Percentiles rank a stretch among this genome's conserved stretches.
phyloP scores from a whole-genome alignment of 2,797 vertebrate species.

The Hypotaenidia okinawae region DNA sequence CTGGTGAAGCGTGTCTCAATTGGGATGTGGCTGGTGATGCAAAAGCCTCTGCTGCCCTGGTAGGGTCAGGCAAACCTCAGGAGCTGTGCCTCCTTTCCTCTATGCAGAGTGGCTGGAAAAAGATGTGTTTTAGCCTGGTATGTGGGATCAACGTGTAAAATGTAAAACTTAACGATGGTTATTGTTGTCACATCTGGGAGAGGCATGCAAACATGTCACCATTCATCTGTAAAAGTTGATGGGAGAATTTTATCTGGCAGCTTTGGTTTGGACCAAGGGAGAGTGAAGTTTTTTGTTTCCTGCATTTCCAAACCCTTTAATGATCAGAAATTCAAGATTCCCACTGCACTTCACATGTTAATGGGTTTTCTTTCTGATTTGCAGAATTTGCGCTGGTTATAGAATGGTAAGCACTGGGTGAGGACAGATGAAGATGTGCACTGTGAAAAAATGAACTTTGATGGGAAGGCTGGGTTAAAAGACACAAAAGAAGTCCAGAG shows the following conservation, averaged over 20 bases:
- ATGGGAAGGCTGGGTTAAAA: background rate
- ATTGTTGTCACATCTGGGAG: fast-evolving
- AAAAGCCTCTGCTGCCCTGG: background rate
- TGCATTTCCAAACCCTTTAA: background rate
- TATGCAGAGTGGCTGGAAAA: fast-evolving
- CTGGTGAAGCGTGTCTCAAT: fast-evolving
- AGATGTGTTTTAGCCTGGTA: background rate
- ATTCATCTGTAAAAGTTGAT: fast-evolving
- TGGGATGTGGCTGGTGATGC: fast-evolving
- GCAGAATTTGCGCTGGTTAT: constrained; percentile 15
- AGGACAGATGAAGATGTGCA: background rate
- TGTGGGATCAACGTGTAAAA: fast-evolving
- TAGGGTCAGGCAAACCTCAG: fast-evolving
- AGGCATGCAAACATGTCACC: too few species aligned
- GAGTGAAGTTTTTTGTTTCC: background rate
- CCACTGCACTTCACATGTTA: background rate
- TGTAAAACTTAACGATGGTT: fast-evolving
- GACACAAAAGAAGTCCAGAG: background rate
- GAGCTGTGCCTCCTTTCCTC: background rate
- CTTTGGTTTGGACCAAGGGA: background rate
- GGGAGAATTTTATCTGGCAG: background rate
- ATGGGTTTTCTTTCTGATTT: constrained; percentile 21
- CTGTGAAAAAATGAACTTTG: background rate
- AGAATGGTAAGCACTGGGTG: background rate
- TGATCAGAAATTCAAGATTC: constrained; percentile 3